Base-by-base conservation (phyloP, 2,797 vertebrate species). In the Pangasius larnaudii region DNA sequence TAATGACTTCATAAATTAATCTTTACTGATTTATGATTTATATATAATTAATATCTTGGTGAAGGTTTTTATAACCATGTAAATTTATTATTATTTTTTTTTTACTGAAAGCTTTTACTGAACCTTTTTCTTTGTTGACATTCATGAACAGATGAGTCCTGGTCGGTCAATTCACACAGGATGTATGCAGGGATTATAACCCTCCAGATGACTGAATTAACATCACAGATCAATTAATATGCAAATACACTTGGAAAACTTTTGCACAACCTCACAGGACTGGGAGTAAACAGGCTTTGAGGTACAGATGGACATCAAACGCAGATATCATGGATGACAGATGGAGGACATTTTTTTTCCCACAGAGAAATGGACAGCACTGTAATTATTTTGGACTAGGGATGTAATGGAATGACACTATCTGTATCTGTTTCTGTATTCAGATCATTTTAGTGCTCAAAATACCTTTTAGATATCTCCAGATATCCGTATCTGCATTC, bases 221-320 rank as follows among this genome's bases (percentile, higher is more conserved):
- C 84, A 85, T 91, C 78, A 89, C 89, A 88, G 67, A 80, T 56
- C 79, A 61, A 88, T 89, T 89, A 89, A 85, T 90, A 86, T 88
- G 86, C 84, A 92, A 87, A 90, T 81, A 79, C 22, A 86, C 71
- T 86, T 72, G 71, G 61, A 89, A 89, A 87, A 87, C 71, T 90
- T 85, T 79, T 75, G 77, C 75, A 7, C 27, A 89, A 87, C 88
- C 89, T 91, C 88, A 77, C 65, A 88, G 84, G 83, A 85, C 59
- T 88, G 11, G 61, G 82, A 88, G 78, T 90, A 89, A 90, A 91
- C 86, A 91, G 85, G 69, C 65, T 85, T 46, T 79, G 53, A 67
- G 87, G 89, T 86, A 92, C 92, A 92, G 90, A 92, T 93, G 89
- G 90, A 90, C 89, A 88, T 91, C 88, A 88, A 90, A 89, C 81